A percentile compares a stretch with the other conserved stretches of the same genome.
These are phyloP conservation scores for Cetonia aurata DNA, from an alignment of 2,888 invertebrate genomes.

Conservation along the genomic window DNA sequence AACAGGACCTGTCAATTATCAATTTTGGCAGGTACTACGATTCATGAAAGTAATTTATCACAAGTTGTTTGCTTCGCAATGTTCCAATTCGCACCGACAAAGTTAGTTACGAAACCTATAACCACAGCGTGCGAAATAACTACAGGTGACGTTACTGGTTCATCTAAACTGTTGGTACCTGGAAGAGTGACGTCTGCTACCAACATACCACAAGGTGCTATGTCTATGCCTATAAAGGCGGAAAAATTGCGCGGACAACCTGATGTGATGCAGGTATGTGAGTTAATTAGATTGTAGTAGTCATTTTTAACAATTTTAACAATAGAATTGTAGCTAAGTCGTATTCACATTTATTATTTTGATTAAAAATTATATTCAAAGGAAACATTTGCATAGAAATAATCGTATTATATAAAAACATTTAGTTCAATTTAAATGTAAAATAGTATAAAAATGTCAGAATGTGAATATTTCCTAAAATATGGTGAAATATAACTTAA, in stretches of 20 bases:
- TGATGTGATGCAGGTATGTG: constrained; percentile 63
- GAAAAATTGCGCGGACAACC: constrained; percentile 58
- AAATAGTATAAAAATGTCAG: too few relatives aligned
- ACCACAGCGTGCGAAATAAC: constrained; percentile 48
- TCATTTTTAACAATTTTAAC: neutral
- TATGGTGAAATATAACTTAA: too few relatives aligned
- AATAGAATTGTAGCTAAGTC: too few relatives aligned
- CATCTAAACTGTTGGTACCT: constrained; percentile 60
- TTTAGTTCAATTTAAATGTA: too few relatives aligned
- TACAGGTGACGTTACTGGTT: constrained; percentile 57
- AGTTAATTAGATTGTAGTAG: neutral
- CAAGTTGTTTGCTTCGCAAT: neutral
- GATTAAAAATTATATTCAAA: too few relatives aligned
- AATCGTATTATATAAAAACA: too few relatives aligned
- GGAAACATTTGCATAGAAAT: too few relatives aligned
- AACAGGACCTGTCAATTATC: constrained; percentile 43
- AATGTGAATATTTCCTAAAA: too few relatives aligned
- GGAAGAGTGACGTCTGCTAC: constrained; percentile 62
- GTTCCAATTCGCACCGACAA: constrained; percentile 24
- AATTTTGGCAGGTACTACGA: constrained; percentile 41
- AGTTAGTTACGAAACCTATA: constrained; percentile 29
- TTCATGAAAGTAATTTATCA: constrained; percentile 33
- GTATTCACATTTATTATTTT: too few relatives aligned
- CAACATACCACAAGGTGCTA: constrained; percentile 61
- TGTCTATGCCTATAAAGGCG: constrained; percentile 59